Evolutionary conservation across 1,140 invertebrate genomes (phyloP), one percentile per base, ranked within the genome.

Genomic region (Berghia stephanieae): DNA sequence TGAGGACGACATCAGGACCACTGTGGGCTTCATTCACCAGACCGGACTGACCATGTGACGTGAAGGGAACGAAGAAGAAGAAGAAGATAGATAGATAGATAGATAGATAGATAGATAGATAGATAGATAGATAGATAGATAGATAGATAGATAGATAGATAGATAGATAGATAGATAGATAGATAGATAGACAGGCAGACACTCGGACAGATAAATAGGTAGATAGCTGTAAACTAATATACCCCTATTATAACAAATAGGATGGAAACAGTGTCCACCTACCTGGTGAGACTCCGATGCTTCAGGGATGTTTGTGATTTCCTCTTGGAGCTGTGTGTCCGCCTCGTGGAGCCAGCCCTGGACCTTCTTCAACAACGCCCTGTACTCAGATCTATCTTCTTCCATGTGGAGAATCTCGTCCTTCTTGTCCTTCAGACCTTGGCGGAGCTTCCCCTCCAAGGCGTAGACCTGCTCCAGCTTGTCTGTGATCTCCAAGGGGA

Each of bases 331-430:
- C 67, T 81, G 73, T 10, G 79, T 68, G 44, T 83, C 80, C n/a
- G 84, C 81, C 52, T 82, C 67, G 13, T 78, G 78, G 27, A 88
- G 76, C 86, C 86, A 87, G 13, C 69, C 71, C 0, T 78, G 77
- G 16, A 86, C 83, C 27, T 75, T 42, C 10, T 80, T 76, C 46
- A 87, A 71, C 34, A 79, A 68, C 40, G 77, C 66, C 3, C 57
- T 78, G 66, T 82, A 86, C 46, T 83, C 76, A 40, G 83, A 71
- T 27, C 84, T 74, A 43, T 86, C 84, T 42, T 77, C 78, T 42
- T 83, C 77, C n/a, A 88, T 74, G 60, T 83, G 80, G 0, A 82
- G 73, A 63, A 88, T 67, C 75, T 85, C 81, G 60, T 86, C 79
- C 42, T 83, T 81, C 57, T 84, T 85, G 63, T 77, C 71, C 55